These are phyloP conservation scores for Acestrorhynchus altus DNA, from an alignment of 2,797 vertebrate species.

Conservation along the genomic window DNA sequence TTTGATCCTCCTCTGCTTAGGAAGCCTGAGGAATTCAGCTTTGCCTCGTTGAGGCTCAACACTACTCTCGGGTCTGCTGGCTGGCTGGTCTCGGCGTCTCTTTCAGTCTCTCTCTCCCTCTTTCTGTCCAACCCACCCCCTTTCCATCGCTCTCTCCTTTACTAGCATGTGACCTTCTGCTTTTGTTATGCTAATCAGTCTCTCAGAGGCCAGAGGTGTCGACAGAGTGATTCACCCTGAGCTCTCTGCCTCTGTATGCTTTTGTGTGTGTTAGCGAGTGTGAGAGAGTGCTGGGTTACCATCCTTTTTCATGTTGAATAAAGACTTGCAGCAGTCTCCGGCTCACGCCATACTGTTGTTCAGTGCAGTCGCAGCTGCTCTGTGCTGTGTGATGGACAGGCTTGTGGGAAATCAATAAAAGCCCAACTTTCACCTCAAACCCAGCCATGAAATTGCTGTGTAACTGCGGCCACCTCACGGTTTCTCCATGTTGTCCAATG, in stretches of 20 bases:
- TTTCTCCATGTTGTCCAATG: background rate
- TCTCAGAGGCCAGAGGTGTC: conserved; percentile 73
- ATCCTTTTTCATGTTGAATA: conserved; percentile 54
- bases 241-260: conserved; percentile 23
- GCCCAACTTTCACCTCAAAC: conserved; percentile 62
- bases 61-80: conserved; percentile 33
- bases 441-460: conserved; percentile 71
- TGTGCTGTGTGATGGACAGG: conserved; percentile 58
- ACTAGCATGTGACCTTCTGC: conserved; percentile 56
- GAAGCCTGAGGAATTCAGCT: conserved; percentile 58
- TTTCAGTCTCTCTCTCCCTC: conserved; percentile 36
- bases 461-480: conserved; percentile 60
- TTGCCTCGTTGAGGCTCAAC: conserved; percentile 52
- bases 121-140: conserved; percentile 49
- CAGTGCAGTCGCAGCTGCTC: conserved; percentile 62
- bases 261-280: conserved; percentile 22
- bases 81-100: conserved; percentile 45
- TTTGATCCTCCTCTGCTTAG: conserved; percentile 64
- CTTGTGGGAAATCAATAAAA: conserved; percentile 64
- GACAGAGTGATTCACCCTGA: conserved; percentile 53
- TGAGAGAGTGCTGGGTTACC: background rate
- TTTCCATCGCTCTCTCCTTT: conserved; percentile 42
- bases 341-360: conserved; percentile 47
- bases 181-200: conserved; percentile 81
- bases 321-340: conserved; percentile 51